phyloP scores from a whole-genome alignment of 2,888 invertebrate genomes.

The Temnothorax ravouxi region DNA sequence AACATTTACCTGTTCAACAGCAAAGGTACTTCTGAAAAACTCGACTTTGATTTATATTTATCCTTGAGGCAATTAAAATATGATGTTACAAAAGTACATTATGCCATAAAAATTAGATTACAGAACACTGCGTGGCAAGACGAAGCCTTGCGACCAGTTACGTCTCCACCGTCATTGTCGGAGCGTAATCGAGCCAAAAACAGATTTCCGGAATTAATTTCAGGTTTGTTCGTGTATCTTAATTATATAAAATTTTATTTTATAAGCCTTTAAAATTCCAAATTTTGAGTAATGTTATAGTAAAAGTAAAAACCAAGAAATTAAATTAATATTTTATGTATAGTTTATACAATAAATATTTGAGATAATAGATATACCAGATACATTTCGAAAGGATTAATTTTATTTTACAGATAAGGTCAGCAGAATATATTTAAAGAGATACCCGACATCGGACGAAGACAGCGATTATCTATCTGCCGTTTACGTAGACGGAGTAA shows the following conservation, averaged over 20 bases:
- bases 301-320: neutral
- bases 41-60: neutral
- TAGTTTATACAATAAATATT: neutral
- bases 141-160: conserved; percentile 82
- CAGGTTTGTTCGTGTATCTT: conserved; percentile 76
- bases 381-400: neutral
- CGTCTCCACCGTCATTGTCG: conserved; percentile 62
- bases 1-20: conserved; percentile 76
- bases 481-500: conserved; percentile 84
- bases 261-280: neutral
- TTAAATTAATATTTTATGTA: neutral
- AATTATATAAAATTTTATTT: neutral
- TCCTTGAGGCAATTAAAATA: neutral
- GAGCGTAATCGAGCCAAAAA: conserved; percentile 82
- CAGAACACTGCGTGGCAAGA: conserved; percentile 85
- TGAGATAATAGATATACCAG: neutral
- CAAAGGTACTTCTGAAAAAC: conserved; percentile 78
- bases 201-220: conserved; percentile 84
- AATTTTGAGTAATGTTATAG: neutral
- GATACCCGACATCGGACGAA: conserved; percentile 82
- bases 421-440: conserved; percentile 83
- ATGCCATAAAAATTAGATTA: conserved; percentile 71
- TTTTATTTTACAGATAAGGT: conserved; percentile 62
- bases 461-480: conserved; percentile 87
- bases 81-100: neutral